Evolutionary conservation across 2,888 invertebrate species (phyloP).

Genomic region (Pecten maximus): DNA sequence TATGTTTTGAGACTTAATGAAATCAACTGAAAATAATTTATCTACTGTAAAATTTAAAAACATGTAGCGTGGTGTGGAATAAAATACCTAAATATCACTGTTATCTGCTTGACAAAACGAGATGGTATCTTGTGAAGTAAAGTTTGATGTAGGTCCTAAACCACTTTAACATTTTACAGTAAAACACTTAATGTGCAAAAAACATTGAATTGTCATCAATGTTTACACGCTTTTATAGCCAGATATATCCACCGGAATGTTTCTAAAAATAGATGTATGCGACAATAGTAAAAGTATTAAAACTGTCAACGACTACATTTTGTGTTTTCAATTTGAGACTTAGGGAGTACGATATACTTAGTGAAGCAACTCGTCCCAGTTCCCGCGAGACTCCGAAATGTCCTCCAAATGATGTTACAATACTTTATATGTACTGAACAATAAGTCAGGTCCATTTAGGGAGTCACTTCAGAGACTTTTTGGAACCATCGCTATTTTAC

Average conservation of each 20-base stretch:
- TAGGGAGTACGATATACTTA: neutral
- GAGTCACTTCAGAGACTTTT: neutral
- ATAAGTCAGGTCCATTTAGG: neutral
- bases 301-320: slow-evolving; percentile 3
- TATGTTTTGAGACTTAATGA: too few species aligned
- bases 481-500: neutral
- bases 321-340: neutral
- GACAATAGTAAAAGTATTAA: neutral
- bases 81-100: neutral
- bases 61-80: neutral
- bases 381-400: neutral
- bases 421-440: neutral
- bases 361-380: neutral
- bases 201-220: neutral
- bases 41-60: neutral
- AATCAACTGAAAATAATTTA: too few species aligned
- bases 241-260: neutral
- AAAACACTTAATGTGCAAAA: neutral
- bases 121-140: neutral
- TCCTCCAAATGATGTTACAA: neutral
- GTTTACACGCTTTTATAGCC: slow-evolving; percentile 13
- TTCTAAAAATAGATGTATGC: neutral
- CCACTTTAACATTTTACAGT: neutral
- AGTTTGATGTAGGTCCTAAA: neutral
- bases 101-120: neutral